Evolutionary conservation across 2,888 invertebrate species (phyloP).

Genomic region (Aphelenchoides bicaudatus): DNA sequence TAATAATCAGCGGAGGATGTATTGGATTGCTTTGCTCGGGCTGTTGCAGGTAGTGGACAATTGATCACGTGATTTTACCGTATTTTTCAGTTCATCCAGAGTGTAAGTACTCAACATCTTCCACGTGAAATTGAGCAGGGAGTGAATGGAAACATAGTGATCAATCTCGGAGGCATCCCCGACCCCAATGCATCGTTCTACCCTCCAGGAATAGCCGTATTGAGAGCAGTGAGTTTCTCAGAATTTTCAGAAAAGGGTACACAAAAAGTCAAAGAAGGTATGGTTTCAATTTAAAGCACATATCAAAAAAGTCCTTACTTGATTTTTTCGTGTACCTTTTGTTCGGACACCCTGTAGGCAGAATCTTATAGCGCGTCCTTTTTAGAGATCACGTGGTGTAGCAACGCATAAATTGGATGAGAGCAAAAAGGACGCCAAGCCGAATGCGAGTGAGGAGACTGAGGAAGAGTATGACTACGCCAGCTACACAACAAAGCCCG

Average conservation of each 20-base stretch:
- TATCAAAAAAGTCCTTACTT: too few species aligned
- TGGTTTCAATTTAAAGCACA: too few species aligned
- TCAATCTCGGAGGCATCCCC: slow-evolving; percentile 12
- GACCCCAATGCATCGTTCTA: slow-evolving; percentile 2
- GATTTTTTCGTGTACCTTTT: too few species aligned
- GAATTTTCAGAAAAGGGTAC: too few species aligned
- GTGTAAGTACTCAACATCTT: too few species aligned
- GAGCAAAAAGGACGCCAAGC: background rate
- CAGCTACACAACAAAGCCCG: background rate
- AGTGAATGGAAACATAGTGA: slow-evolving; percentile 13
- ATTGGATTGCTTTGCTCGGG: too few species aligned
- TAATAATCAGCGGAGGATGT: too few species aligned
- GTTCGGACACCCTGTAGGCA: background rate
- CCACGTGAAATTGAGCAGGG: slow-evolving; percentile 12
- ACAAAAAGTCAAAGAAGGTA: too few species aligned
- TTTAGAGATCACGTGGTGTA: slow-evolving; percentile 1
- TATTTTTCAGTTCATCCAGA: too few species aligned
- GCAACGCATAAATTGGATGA: too few species aligned
- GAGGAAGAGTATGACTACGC: slow-evolving; percentile 18
- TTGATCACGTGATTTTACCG: too few species aligned
- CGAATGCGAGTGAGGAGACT: background rate
- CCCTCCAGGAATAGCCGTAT: background rate
- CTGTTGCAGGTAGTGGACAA: too few species aligned
- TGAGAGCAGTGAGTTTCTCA: background rate
- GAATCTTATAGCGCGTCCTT: background rate